Base-by-base conservation (phyloP, 2,888 invertebrate genomes). In the Drosophila suboccidentalis region DNA sequence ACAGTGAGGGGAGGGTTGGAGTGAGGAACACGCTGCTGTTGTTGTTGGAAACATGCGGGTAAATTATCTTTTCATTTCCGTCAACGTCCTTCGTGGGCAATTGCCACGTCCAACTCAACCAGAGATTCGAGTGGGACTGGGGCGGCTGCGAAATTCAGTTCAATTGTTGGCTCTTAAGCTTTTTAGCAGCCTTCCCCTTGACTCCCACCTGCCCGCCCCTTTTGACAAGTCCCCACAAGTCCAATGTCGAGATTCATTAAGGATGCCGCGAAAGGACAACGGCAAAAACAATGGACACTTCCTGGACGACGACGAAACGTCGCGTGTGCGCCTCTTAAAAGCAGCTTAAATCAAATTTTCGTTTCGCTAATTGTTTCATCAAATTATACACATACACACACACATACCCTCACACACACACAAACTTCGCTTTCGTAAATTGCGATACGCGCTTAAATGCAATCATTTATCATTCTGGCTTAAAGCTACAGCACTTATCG, bases 11-110 rank as follows among this genome's bases (percentile, higher is more conserved):
- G 22, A 13, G 9, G 22, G 11, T 29, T 8, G 9, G 1, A 17
- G 2, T 15, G 11, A 10, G 17, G 10, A 32, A 4, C 68, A 54
- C 44, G 49, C 55, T n/a, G 71, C 63, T 78, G 80, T 72, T 73
- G 79, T 57, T 69, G 69, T 67, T 67, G 69, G 71, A 39, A 72
- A 81, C 83, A 87, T 88, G 86, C 84, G 87, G 87, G 88, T 87
- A 86, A 87, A 87, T 87, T 87, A 87, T 88, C 88, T 86, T 86
- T 88, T 86, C 86, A 87, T 83, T 88, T 87, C 76, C 71, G 63
- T 71, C 75, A 66, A 69, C 49, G 61, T 60, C 66, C 55, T 66
- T 71, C 70, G 62, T 65, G 55, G 63, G 55, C 74, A 80, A 80
- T 71, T 70, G 75, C 71, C 80, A 75, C 58, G 49, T 75, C 64